Base-by-base conservation (phyloP, 1,140 invertebrate genomes). In the Steinernema khuongi region DNA sequence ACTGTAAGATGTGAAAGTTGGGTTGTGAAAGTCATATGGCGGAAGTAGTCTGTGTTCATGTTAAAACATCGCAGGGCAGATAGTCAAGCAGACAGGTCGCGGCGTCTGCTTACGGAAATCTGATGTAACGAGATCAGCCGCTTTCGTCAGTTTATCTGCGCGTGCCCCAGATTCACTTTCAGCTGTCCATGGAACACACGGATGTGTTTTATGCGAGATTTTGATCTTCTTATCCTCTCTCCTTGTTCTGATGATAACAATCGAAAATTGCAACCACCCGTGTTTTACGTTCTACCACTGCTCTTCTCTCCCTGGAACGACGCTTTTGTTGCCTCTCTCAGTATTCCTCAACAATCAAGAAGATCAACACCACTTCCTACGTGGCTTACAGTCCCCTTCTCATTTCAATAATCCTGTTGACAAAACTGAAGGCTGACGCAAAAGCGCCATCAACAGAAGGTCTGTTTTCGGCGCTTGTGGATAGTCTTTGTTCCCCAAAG, bases 201-300 rank as follows among this genome's bases (percentile, higher is more conserved):
- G 50, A 60, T 60, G 50, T 22, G 50, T 60, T 60, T 22, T 60
- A 22, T 60, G 14, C 50, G n/a, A 60, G 50, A 60, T 60, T 26
- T 60, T 22, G n/a, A 41, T 60, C 22, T 2, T 22, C 22, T 60
- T 60, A n/a, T 60, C 19, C 2, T 60, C 22, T 60, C 50, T n/a
- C 50, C 19, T 60, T 17, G 50, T 22, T 14, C 14, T 60, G 4
- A 4, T 7, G 19, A 60, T 60, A 7, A 22, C 50, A 14, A 41
- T 41, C 36, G 36, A 60, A 60, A 60, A 60, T 60, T 60, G 50
- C 50, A 60, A 60, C 50, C 26, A 26, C 26, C 26, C 50, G 50
- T 4, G 4, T n/a, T 41, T 41, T 41, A 7, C n/a, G 36, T n/a
- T n/a, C n/a, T n/a, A n/a, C n/a, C n/a, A n/a, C n/a, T n/a, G n/a